Percentiles rank a stretch among this genome's conserved stretches.
Evolutionary conservation across 1,140 invertebrate species (phyloP).

Genomic region (Macrostomum lignano): DNA sequence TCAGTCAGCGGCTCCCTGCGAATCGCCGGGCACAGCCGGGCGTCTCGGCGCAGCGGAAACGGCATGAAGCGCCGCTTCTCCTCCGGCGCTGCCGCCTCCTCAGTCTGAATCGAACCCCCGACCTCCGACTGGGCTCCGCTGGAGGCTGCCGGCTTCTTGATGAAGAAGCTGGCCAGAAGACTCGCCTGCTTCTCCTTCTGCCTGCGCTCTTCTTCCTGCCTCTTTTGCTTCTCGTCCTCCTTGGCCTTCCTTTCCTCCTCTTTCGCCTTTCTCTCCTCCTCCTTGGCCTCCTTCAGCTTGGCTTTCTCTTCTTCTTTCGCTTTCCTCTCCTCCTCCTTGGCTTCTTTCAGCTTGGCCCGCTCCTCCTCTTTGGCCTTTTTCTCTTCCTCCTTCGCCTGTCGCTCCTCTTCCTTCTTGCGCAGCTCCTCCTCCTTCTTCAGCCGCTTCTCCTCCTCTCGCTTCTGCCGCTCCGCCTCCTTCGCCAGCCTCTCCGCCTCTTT

Average conservation of each 20-base stretch:
- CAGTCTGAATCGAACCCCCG: not conserved
- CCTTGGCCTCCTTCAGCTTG: too few relatives aligned
- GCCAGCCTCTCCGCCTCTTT: not conserved
- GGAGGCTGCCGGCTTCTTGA: too few relatives aligned
- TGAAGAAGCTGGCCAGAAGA: not conserved
- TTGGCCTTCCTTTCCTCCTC: slow-evolving; percentile 1
- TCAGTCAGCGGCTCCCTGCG: not conserved
- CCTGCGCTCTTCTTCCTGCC: not conserved
- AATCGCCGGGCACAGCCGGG: too few relatives aligned
- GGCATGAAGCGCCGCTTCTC: too few relatives aligned
- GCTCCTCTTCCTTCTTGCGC: slow-evolving; percentile 8
- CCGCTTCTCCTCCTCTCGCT: slow-evolving; percentile 9
- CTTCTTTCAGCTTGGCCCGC: not conserved
- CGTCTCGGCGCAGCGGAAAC: too few relatives aligned
- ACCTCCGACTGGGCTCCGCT: not conserved
- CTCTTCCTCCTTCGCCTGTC: slow-evolving; percentile 11
- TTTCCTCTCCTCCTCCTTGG: not conserved
- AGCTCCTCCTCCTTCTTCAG: slow-evolving; percentile 13
- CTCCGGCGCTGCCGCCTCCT: too few relatives aligned
- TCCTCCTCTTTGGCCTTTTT: slow-evolving; percentile 8
- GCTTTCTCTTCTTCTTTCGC: slow-evolving; percentile 3
- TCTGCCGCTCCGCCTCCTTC: slow-evolving; percentile 9
- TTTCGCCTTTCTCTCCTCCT: slow-evolving; percentile 3
- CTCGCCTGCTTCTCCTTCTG: not conserved
- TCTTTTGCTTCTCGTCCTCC: slow-evolving; percentile 5